Base-by-base conservation (phyloP, 2,113 vertebrate genomes). In the Myocastor coypus region DNA sequence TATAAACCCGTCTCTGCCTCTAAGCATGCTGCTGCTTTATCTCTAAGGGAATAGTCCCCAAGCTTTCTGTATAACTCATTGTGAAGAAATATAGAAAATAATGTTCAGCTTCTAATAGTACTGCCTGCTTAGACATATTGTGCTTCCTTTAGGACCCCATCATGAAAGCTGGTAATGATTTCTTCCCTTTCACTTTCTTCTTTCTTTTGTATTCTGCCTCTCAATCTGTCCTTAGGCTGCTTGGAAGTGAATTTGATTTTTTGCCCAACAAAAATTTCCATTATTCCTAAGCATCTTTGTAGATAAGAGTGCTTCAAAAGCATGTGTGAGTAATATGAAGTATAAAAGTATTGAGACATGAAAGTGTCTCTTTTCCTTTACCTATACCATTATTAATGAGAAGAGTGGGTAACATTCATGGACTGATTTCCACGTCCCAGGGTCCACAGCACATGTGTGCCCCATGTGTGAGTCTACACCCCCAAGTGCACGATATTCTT, bases 211-310 rank as follows among this genome's bases (percentile, higher is more conserved):
- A 2, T 66, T 88, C 7, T 83, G 3, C 34, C 10, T 80, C 30
- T 95, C 52, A 88, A 26, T 37, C 42, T 89, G 55, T 92, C 20
- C 19, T 68, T 92, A 9, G 82, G 28, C 16, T 30, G 1, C 40
- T 95, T 32, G 50, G 94, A 89, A 63, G 16, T n/a, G n/a, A 71
- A 19, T 91, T 94, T 97, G 12, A 40, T 66, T 13, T 83, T 78
- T 94, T 42, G 82, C 61, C 80, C 20, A 66, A 40, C 17, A 81
- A 87, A 64, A 87, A 63, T 50, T 37, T 94, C 52, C 26, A 1
- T 20, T 87, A 34, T 95, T 89, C 1, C 14, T 14, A 63, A 14
- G 52, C 26, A 50, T 75, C 66, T 92, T 81, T 81, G n/a, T 78
- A 91, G 34, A 78, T 89, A 40, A 63, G 30, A 75, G 16, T 83